Conservation (phyloP, 1,140 invertebrate species). For the Callitettix versicolor region DNA sequence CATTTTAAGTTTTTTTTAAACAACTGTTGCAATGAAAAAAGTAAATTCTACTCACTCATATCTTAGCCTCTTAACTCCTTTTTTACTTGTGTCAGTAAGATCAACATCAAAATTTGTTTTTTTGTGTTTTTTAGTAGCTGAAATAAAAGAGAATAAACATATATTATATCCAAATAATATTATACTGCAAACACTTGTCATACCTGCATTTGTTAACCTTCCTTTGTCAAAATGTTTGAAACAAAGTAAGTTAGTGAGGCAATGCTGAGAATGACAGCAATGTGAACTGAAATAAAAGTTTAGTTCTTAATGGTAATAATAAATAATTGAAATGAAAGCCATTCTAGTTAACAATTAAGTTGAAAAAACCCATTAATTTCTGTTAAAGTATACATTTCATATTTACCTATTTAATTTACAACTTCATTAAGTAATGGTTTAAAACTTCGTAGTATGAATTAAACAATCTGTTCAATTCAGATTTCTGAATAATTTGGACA, state of each 20-base stretch:
- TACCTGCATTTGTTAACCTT: neutral
- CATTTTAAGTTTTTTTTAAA: too few relatives aligned
- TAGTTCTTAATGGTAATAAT: neutral
- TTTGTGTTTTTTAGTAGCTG: conserved; percentile 30
- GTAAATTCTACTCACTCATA: conserved; percentile 43
- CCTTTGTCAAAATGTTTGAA: neutral
- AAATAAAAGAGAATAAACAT: conserved; percentile 14
- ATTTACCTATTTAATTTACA: too few relatives aligned
- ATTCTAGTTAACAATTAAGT: too few relatives aligned
- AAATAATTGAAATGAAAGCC: neutral
- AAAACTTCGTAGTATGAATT: too few relatives aligned
- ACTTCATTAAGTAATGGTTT: too few relatives aligned
- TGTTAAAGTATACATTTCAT: too few relatives aligned
- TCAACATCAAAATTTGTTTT: conserved; percentile 52
- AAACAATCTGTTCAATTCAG: too few relatives aligned
- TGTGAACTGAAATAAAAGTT: neutral
- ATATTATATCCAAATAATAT: neutral
- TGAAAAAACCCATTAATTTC: too few relatives aligned
- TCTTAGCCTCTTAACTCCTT: conserved; percentile 55
- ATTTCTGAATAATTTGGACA: too few relatives aligned
- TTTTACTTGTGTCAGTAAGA: conserved; percentile 57
- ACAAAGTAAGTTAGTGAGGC: neutral
- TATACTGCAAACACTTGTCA: neutral
- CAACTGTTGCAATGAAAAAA: too few relatives aligned
- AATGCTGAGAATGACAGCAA: neutral